phyloP scores from a whole-genome alignment of 2,113 vertebrate species.

The Rhegmatorhina hoffmannsi region DNA sequence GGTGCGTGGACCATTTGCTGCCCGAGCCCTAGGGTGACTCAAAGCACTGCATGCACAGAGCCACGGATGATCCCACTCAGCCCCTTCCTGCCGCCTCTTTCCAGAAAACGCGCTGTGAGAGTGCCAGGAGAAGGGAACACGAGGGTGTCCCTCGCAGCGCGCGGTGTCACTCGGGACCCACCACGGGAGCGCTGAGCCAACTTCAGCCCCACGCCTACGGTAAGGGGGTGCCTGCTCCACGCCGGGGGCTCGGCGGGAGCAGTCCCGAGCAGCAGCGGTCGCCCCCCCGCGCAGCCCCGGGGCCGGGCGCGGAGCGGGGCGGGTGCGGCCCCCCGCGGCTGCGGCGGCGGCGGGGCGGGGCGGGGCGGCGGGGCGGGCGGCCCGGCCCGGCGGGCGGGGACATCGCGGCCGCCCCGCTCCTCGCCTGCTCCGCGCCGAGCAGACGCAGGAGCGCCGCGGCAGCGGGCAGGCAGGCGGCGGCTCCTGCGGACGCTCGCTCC shows the following conservation, averaged over 20 bases:
- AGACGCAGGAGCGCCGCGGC: too few relatives aligned
- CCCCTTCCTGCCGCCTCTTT: background rate
- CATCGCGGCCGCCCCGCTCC: too few relatives aligned
- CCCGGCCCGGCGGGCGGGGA: too few relatives aligned
- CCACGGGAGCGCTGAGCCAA: rapidly evolving
- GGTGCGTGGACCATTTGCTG: rapidly evolving
- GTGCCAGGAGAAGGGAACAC: background rate
- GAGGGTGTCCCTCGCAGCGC: background rate
- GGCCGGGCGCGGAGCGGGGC: background rate
- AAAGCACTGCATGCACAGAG: rapidly evolving
- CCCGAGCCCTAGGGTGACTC: background rate
- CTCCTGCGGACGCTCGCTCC: too few relatives aligned
- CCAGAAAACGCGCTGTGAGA: rapidly evolving
- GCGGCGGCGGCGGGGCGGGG: background rate
- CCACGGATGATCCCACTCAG: background rate
- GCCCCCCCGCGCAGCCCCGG: background rate
- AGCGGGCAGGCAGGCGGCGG: too few relatives aligned
- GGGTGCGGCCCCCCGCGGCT: background rate
- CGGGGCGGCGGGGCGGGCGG: too few relatives aligned
- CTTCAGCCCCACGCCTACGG: rapidly evolving
- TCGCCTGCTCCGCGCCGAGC: too few relatives aligned
- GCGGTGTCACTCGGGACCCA: background rate
- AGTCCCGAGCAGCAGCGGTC: background rate
- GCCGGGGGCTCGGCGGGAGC: background rate
- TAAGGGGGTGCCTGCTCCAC: background rate